Evolutionary conservation across 1,140 invertebrate species (phyloP).

Genomic region (Brachionus asplanchnoidis): DNA sequence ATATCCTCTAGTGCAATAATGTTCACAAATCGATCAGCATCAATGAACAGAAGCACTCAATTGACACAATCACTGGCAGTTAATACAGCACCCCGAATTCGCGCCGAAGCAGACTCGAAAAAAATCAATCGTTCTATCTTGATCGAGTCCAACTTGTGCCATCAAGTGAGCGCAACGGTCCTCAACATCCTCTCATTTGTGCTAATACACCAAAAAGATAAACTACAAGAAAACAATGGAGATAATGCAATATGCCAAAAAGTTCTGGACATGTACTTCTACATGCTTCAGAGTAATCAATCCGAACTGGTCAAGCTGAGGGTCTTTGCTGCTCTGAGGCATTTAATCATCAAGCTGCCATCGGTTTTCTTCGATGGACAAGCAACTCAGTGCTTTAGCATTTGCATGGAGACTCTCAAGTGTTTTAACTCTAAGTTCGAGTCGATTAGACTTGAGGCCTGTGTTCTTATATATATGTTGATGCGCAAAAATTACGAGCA

Average conservation of each 20-base stretch:
- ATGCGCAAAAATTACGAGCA: slow-evolving; percentile 90
- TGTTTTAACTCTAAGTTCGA: slow-evolving; percentile 75
- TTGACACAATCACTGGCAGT: background rate
- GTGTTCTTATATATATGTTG: slow-evolving; percentile 78
- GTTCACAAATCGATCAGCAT: background rate
- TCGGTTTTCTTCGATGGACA: slow-evolving; percentile 62
- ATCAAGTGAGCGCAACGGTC: slow-evolving; percentile 79
- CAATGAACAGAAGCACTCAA: background rate
- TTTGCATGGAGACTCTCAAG: slow-evolving; percentile 60
- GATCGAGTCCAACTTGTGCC: slow-evolving; percentile 77
- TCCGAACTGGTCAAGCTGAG: slow-evolving; percentile 82
- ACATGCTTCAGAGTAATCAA: slow-evolving; percentile 77
- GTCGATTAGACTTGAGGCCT: slow-evolving; percentile 76
- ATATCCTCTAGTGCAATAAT: background rate
- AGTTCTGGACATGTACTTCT: slow-evolving; percentile 75
- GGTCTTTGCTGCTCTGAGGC: slow-evolving; percentile 78
- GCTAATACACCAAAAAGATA: slow-evolving; percentile 69
- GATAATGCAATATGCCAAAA: slow-evolving; percentile 73
- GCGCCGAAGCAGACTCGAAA: background rate
- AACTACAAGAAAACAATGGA: slow-evolving; percentile 64
- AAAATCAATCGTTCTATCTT: background rate
- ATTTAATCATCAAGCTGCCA: slow-evolving; percentile 84
- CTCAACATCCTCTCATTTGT: slow-evolving; percentile 79
- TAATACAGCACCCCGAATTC: background rate
- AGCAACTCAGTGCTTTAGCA: background rate